phyloP scores from a whole-genome alignment of 2,113 vertebrate species.

The Phrynosoma blainvillii region DNA sequence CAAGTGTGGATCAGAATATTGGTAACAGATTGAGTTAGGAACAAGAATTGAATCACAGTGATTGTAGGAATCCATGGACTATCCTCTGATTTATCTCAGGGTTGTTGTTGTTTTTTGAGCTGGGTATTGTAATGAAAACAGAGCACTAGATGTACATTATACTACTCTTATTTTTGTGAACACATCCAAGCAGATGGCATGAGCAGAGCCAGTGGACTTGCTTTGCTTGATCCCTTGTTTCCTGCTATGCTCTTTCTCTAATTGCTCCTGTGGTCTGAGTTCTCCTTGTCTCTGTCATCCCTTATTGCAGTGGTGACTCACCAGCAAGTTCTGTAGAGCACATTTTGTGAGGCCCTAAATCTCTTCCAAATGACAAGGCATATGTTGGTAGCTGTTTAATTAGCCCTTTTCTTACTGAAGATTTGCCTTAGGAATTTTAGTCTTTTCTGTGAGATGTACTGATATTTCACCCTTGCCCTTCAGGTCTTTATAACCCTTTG shows the following conservation, averaged over 20 bases:
- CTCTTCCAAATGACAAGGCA: constrained; percentile 33
- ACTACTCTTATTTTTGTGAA: constrained; percentile 17
- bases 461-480: constrained; percentile 46
- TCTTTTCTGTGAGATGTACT: constrained; percentile 42
- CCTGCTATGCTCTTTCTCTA: background rate
- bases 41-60: background rate
- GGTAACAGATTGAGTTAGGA: constrained; percentile 20
- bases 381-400: constrained; percentile 35
- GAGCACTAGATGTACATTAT: background rate
- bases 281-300: background rate
- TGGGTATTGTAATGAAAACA: constrained; percentile 20
- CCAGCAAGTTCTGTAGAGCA: constrained; percentile 5
- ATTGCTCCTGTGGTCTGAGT: background rate
- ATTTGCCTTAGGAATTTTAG: constrained; percentile 48
- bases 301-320: constrained; percentile 8
- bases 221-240: background rate
- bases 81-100: background rate
- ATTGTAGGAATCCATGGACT: background rate
- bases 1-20: background rate
- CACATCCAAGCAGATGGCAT: background rate
- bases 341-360: constrained; percentile 33
- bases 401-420: constrained; percentile 38
- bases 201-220: background rate
- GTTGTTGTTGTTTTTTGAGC: background rate
- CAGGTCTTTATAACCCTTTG: constrained; percentile 35